phyloP scores from a whole-genome alignment of 2,888 invertebrate genomes.

The Chirona hameri region DNA sequence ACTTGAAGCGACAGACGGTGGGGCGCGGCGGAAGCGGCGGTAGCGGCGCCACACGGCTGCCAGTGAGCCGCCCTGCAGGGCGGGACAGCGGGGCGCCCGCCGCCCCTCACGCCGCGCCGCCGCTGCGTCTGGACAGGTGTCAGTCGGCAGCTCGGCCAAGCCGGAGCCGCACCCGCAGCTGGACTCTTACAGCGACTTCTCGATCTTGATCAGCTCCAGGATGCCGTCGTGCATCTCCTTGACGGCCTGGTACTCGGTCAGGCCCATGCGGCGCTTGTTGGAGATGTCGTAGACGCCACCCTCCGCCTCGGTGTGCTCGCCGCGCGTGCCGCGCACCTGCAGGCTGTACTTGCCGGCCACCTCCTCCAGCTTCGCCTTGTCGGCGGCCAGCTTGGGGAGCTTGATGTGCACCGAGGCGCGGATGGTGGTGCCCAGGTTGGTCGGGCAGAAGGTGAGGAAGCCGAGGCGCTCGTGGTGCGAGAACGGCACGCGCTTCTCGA shows the following conservation, averaged over 20 bases:
- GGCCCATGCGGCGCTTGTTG: no score
- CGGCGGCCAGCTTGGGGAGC: conserved; percentile 88
- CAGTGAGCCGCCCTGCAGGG: no score
- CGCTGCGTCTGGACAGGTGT: not conserved
- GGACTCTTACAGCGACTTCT: not conserved
- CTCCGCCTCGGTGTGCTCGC: no score
- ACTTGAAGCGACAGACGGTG: not conserved
- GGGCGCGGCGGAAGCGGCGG: not conserved
- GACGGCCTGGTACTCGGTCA: no score
- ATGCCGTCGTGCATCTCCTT: no score
- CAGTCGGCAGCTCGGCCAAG: not conserved
- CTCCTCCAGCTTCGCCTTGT: conserved; percentile 84
- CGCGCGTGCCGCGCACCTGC: no score
- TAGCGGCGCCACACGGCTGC: no score
- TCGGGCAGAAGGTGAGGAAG: conserved; percentile 98
- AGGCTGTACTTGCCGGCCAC: conserved; percentile 86
- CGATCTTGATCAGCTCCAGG: conserved; percentile 74
- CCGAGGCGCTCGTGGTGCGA: conserved; percentile 93
- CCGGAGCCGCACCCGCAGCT: not conserved
- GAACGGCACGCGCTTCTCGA: no score
- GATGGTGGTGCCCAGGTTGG: no score
- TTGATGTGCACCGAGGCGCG: no score
- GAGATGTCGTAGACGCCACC: no score
- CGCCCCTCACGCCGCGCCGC: not conserved
- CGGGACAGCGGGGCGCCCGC: no score